Percentiles rank a stretch among this genome's conserved stretches.
Conservation (phyloP, 2,113 vertebrate genomes). For the Dromiciops gliroides region DNA sequence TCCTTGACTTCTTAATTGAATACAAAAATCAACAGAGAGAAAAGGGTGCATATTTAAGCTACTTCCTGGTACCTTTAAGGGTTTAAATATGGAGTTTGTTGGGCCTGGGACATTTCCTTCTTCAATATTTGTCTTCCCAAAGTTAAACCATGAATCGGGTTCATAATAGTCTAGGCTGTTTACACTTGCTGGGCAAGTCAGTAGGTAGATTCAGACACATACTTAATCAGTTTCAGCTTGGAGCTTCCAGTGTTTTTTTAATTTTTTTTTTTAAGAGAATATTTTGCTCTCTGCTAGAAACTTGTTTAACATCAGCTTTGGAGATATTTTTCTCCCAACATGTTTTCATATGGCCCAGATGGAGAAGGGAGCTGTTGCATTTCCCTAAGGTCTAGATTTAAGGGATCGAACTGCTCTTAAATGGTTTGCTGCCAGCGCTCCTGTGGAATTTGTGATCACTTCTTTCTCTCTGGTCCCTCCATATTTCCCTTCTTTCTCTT, state of each 20-base stretch:
- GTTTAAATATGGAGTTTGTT: slow-evolving; percentile 53
- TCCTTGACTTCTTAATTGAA: slow-evolving; percentile 79
- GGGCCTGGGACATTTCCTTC: slow-evolving; percentile 60
- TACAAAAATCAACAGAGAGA: slow-evolving; percentile 78
- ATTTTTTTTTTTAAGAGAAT: slow-evolving; percentile 16
- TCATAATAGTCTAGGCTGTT: background rate
- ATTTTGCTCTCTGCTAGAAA: slow-evolving; percentile 48
- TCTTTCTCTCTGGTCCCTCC: background rate
- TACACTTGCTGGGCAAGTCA: background rate
- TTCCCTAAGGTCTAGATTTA: background rate
- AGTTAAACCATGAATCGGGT: background rate
- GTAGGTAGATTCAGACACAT: slow-evolving; percentile 17
- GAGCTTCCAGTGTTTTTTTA: background rate
- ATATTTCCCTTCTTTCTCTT: rapidly evolving
- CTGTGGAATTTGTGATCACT: background rate
- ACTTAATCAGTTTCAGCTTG: slow-evolving; percentile 31
- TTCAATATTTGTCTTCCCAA: background rate
- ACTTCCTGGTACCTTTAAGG: slow-evolving; percentile 64
- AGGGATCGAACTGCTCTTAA: background rate
- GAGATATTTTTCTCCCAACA: slow-evolving; percentile 13
- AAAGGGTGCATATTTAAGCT: slow-evolving; percentile 65
- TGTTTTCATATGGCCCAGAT: background rate
- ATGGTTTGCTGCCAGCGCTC: background rate
- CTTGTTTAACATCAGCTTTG: background rate
- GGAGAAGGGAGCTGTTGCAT: background rate